phyloP scores from a whole-genome alignment of 2,888 invertebrate species.

The Papilio protenor region DNA sequence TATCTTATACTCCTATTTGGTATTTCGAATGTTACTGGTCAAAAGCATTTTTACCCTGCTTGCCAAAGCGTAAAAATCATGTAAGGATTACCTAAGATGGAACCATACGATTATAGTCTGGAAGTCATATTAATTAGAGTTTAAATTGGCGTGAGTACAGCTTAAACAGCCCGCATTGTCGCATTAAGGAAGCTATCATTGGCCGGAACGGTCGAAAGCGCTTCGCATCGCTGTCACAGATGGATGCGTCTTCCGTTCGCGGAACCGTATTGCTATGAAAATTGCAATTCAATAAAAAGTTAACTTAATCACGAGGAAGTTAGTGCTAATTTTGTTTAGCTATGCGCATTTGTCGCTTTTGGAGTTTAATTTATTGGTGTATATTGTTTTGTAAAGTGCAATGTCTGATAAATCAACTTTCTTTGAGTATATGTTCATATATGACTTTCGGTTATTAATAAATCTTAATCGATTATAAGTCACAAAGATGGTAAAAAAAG shows the following conservation, averaged over 20 bases:
- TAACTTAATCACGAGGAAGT: conserved; percentile 17
- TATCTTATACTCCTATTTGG: too few species aligned
- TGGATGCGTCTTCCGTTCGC: conserved; percentile 59
- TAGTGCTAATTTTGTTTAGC: conserved; percentile 15
- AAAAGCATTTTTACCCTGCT: neutral
- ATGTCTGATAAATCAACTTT: neutral
- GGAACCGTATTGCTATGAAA: conserved; percentile 44
- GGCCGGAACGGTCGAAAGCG: conserved; percentile 57
- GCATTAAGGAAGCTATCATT: conserved; percentile 58
- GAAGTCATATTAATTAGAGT: conserved; percentile 7
- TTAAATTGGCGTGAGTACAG: conserved; percentile 30
- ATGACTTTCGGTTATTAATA: neutral
- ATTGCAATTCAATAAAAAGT: conserved; percentile 26
- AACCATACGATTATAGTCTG: conserved; percentile 10
- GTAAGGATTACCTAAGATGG: neutral
- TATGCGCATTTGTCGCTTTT: conserved; percentile 9
- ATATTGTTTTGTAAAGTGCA: neutral
- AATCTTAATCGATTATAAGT: too few species aligned
- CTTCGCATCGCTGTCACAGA: conserved; percentile 57
- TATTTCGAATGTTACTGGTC: neutral
- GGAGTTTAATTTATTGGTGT: conserved; percentile 14
- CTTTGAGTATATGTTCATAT: neutral
- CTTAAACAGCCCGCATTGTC: conserved; percentile 39
- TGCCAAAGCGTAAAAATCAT: neutral
- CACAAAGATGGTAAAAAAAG: neutral